These are phyloP conservation scores for Protosalanx chinensis DNA, from an alignment of 2,797 vertebrate genomes.

Conservation along the genomic window DNA sequence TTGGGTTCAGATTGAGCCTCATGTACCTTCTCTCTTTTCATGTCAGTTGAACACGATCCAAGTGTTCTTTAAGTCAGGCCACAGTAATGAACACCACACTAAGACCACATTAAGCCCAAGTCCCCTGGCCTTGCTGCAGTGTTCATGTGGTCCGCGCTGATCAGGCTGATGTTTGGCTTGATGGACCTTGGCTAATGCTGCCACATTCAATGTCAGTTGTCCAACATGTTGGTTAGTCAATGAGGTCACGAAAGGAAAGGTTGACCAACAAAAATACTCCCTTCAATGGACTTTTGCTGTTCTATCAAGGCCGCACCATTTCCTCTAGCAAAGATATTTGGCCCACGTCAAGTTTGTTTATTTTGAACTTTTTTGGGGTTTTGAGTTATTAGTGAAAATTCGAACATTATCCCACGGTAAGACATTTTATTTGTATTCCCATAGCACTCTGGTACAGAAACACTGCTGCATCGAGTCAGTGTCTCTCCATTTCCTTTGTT, in stretches of 20 bases:
- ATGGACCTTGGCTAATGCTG: neutral
- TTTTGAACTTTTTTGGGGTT: slow-evolving; percentile 19
- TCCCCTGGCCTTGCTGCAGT: neutral
- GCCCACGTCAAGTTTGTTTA: slow-evolving; percentile 10
- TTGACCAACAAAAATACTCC: neutral
- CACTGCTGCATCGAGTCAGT: neutral
- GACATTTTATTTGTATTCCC: slow-evolving; percentile 7
- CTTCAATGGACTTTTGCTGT: neutral
- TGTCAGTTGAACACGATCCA: too few species aligned
- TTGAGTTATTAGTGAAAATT: slow-evolving; percentile 1
- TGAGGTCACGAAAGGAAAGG: neutral
- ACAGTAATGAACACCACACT: neutral
- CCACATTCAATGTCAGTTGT: neutral
- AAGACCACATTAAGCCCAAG: neutral
- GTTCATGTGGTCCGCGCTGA: neutral
- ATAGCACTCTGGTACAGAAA: neutral
- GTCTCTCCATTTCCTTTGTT: neutral
- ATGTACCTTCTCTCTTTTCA: neutral
- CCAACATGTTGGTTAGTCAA: neutral
- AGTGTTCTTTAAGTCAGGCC: neutral
- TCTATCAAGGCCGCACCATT: neutral
- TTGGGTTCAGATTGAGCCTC: too few species aligned
- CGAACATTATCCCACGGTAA: slow-evolving; percentile 21
- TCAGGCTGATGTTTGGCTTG: neutral
- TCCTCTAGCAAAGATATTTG: neutral